These are phyloP conservation scores for Tokudaia muenninki DNA, from an alignment of 2,797 vertebrate species.

Conservation along the genomic window DNA sequence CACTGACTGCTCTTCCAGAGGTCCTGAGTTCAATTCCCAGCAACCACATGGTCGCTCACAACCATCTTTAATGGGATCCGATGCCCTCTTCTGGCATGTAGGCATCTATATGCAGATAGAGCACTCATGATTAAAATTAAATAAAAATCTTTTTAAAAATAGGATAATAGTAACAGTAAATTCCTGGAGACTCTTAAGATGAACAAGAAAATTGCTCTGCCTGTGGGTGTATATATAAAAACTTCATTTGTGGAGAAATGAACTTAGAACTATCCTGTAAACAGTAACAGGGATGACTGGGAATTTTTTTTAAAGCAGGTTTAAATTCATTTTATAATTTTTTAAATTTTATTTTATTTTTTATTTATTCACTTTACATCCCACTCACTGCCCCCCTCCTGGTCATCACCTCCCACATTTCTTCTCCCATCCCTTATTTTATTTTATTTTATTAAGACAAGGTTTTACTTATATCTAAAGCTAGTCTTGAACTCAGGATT, in stretches of 20 bases:
- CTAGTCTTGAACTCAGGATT: not conserved
- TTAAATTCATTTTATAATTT: not conserved
- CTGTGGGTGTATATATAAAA: not conserved
- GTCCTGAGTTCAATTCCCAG: too few relatives aligned
- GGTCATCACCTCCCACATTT: too few relatives aligned
- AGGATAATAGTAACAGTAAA: constrained; percentile 25
- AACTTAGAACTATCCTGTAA: constrained; percentile 43
- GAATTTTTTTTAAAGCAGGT: not conserved
- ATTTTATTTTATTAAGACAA: not conserved
- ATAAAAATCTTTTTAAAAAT: not conserved
- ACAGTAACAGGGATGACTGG: not conserved
- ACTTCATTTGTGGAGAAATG: not conserved
- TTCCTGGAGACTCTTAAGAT: not conserved
- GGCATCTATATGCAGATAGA: too few relatives aligned
- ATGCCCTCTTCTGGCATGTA: too few relatives aligned
- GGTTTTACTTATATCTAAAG: not conserved
- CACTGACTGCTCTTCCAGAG: too few relatives aligned
- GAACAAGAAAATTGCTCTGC: not conserved
- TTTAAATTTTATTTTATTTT: too few relatives aligned
- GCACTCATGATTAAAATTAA: too few relatives aligned
- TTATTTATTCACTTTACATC: too few relatives aligned
- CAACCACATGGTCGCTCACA: too few relatives aligned
- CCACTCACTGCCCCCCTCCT: too few relatives aligned
- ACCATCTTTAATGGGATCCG: too few relatives aligned
- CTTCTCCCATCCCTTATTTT: too few relatives aligned